Percentiles rank a stretch among this genome's conserved stretches.
Conservation (phyloP, 2,113 vertebrate genomes). For the Oncorhynchus tshawytscha region DNA sequence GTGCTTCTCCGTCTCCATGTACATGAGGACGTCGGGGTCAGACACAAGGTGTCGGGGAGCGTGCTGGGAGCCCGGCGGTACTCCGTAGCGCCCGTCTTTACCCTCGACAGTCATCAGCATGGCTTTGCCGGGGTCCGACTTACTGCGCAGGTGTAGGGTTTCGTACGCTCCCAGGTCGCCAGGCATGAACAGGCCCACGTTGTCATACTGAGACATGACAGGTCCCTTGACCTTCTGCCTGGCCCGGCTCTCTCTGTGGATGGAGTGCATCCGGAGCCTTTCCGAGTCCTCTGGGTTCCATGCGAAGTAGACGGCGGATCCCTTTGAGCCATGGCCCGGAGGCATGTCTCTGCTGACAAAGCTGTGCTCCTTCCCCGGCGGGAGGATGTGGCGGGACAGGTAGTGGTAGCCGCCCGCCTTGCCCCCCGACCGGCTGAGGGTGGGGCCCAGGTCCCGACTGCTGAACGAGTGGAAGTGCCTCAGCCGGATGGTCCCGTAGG, state of each 20-base stretch:
- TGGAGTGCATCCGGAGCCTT: slow-evolving; percentile 88
- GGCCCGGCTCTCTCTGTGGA: slow-evolving; percentile 86
- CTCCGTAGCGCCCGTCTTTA: slow-evolving; percentile 82
- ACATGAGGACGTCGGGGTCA: slow-evolving; percentile 69
- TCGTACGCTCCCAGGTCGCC: slow-evolving; percentile 82
- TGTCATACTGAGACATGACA: slow-evolving; percentile 94
- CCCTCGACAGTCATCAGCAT: slow-evolving; percentile 81
- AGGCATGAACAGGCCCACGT: slow-evolving; percentile 78
- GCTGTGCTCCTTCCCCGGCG: slow-evolving; percentile 84
- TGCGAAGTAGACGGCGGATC: slow-evolving; percentile 73
- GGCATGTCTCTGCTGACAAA: slow-evolving; percentile 87
- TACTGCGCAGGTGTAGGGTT: slow-evolving; percentile 87
- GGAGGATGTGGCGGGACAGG: slow-evolving; percentile 71
- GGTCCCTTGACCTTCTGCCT: slow-evolving; percentile 88
- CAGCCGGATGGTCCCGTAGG: slow-evolving; percentile 84
- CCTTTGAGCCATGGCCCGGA: slow-evolving; percentile 76
- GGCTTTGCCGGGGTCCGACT: slow-evolving; percentile 91
- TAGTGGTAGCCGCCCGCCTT: slow-evolving; percentile 80
- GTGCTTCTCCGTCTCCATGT: slow-evolving; percentile 74
- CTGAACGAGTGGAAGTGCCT: slow-evolving; percentile 81
- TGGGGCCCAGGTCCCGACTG: slow-evolving; percentile 70
- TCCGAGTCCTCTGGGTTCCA: slow-evolving; percentile 94
- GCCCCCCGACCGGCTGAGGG: slow-evolving; percentile 70
- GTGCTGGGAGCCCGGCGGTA: slow-evolving; percentile 47
- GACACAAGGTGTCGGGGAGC: too few species aligned